These are phyloP conservation scores for Lycorma delicatula DNA, from an alignment of 1,140 invertebrate genomes.

Conservation along the genomic window DNA sequence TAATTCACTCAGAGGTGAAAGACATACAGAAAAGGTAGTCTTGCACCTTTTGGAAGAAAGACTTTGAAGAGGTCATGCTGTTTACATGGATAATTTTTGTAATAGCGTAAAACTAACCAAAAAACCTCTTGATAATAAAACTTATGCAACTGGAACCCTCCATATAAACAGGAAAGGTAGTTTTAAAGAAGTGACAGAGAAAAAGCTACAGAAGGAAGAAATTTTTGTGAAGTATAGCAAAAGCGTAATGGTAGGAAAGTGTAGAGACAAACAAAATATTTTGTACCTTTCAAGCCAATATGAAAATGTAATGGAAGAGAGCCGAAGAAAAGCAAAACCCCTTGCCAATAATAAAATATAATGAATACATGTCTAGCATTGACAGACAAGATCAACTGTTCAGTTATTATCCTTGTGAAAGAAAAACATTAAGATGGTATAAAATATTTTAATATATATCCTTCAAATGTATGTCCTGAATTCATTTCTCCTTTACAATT, in stretches of 20 bases:
- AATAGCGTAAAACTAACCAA: constrained; percentile 18
- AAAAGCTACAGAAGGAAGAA: constrained; percentile 1
- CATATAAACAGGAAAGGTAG: constrained; percentile 22
- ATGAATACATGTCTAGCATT: constrained; percentile 29
- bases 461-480: constrained; percentile 12
- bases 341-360: constrained; percentile 12
- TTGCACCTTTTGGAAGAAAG: constrained; percentile 11
- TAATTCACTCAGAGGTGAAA: too few relatives aligned
- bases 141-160: constrained; percentile 24
- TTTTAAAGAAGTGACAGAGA: constrained; percentile 16
- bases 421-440: constrained; percentile 32
- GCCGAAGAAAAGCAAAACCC: neutral
- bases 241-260: constrained; percentile 9
- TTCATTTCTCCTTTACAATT: constrained; percentile 7
- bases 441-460: constrained; percentile 26
- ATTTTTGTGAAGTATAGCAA: neutral
- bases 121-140: constrained; percentile 17
- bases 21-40: neutral
- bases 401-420: constrained; percentile 27
- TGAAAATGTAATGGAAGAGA: constrained; percentile 2
- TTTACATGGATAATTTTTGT: constrained; percentile 28
- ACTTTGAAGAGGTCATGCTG: constrained; percentile 18
- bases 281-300: constrained; percentile 1
- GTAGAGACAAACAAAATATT: constrained; percentile 9
- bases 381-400: constrained; percentile 31